Percentiles rank a stretch among this genome's conserved stretches.
Conservation (phyloP, 2,888 invertebrate genomes). For the Cerceris ruficornis region DNA sequence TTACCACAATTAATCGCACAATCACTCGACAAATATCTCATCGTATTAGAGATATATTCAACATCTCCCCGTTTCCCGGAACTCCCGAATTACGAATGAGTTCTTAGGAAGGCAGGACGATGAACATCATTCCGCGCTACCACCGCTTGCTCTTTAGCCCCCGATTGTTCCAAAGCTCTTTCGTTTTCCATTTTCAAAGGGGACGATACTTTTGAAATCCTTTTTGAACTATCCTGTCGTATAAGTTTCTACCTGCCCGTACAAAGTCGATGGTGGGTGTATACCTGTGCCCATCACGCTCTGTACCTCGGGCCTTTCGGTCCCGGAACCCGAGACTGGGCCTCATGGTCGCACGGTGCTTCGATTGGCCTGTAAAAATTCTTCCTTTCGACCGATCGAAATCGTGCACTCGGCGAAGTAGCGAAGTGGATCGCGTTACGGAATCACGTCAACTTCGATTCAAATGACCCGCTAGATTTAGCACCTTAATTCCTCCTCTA, state of each 20-base stretch:
- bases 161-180: slow-evolving; percentile 21
- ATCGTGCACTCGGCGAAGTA: slow-evolving; percentile 40
- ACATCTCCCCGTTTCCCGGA: neutral
- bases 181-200: slow-evolving; percentile 17
- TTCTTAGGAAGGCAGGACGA: neutral
- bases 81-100: neutral
- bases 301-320: slow-evolving; percentile 26
- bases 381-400: slow-evolving; percentile 43
- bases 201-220: slow-evolving; percentile 9
- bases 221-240: slow-evolving; percentile 8
- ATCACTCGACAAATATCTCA: too few species aligned
- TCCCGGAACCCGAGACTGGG: slow-evolving; percentile 43
- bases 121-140: neutral
- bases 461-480: slow-evolving; percentile 7
- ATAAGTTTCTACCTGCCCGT: slow-evolving; percentile 36
- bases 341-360: slow-evolving; percentile 18
- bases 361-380: slow-evolving; percentile 47
- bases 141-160: neutral
- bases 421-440: slow-evolving; percentile 53
- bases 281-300: slow-evolving; percentile 28
- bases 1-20: too few species aligned
- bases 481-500: slow-evolving; percentile 5
- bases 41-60: too few species aligned
- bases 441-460: slow-evolving; percentile 19
- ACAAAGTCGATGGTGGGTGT: slow-evolving; percentile 17